Base-by-base conservation (phyloP, 2,888 invertebrate species). In the Siphlonurus alternatus region DNA sequence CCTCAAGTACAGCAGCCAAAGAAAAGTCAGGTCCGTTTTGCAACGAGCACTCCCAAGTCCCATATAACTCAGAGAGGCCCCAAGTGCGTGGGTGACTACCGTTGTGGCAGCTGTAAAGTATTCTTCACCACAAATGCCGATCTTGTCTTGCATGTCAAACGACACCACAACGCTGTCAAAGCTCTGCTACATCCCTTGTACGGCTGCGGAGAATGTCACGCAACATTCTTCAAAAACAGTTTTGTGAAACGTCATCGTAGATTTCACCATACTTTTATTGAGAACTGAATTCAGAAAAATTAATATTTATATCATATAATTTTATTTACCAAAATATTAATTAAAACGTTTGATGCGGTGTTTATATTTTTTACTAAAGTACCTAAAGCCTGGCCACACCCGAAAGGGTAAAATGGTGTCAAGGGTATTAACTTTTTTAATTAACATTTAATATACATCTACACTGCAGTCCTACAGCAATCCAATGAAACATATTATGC, bases 221-320 rank as follows among this genome's bases (percentile, higher is more conserved):
- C 72, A 3, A 71, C 70, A 65, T 72, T 72, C 65, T 72, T 69
- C 65, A 68, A 70, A 61, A 72, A 72, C 60, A 70, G 70, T 62
- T 72, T 71, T 63, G 65, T 72, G 23, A 67, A 72, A 10, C 65
- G 68, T 19, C 72, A 72, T 63, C 69, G 69, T 63, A 68, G 67
- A 62, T 69, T 67, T 51, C 72, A 72, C 63, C 71, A 71, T 53
- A 68, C 68, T 56, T 38, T 10, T 15, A 38, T 38, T 5, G 38
- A 38, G 15, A 38, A 38, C 38, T 10, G 38, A 10, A 10, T 5
- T 15, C 15, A 5, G 38, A 10, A 38, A 38, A 38, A 10, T 10
- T 38, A 38, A 10, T 38, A 38, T 38, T 38, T 38, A 15, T 38
- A 38, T 15, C n/a, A n/a, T n/a, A n/a, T n/a, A n/a, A n/a, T n/a